A percentile compares a stretch with the other conserved stretches of the same genome.
Conservation (phyloP, 2,888 invertebrate species). For the Pasiphila rectangulata region DNA sequence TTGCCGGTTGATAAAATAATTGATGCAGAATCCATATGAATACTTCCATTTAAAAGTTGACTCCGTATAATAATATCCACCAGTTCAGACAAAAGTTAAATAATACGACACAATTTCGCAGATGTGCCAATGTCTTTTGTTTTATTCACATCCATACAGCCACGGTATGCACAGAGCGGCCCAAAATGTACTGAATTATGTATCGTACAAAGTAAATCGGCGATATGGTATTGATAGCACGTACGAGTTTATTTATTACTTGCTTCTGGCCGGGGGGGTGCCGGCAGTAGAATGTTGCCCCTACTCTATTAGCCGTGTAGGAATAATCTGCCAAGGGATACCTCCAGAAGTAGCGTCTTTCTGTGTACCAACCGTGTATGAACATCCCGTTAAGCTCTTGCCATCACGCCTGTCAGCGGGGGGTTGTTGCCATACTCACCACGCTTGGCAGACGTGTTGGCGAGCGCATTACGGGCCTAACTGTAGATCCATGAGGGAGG, state of each 20-base stretch:
- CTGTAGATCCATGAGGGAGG: no score
- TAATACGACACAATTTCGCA: background rate
- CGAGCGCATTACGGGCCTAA: no score
- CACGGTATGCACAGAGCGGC: constrained; percentile 4
- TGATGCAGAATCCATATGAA: background rate
- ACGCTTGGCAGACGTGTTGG: no score
- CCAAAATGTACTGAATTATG: constrained; percentile 15
- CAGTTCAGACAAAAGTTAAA: background rate
- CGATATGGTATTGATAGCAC: constrained; percentile 40
- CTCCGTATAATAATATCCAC: background rate
- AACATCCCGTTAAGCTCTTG: no score
- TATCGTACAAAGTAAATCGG: constrained; percentile 25
- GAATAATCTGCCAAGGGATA: no score
- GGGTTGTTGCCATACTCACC: no score
- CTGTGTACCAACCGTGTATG: no score
- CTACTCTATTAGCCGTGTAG: no score
- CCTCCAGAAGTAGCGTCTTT: no score
- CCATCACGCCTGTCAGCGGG: no score
- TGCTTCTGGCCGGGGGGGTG: no score
- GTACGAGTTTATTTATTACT: constrained; percentile 43
- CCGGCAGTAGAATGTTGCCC: no score
- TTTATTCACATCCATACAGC: background rate
- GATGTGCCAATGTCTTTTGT: background rate
- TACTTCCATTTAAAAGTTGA: background rate
- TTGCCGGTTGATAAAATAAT: background rate